A percentile compares a stretch with the other conserved stretches of the same genome.
Evolutionary conservation across 2,113 vertebrate species (phyloP).

Genomic region (Ginglymostoma cirratum): DNA sequence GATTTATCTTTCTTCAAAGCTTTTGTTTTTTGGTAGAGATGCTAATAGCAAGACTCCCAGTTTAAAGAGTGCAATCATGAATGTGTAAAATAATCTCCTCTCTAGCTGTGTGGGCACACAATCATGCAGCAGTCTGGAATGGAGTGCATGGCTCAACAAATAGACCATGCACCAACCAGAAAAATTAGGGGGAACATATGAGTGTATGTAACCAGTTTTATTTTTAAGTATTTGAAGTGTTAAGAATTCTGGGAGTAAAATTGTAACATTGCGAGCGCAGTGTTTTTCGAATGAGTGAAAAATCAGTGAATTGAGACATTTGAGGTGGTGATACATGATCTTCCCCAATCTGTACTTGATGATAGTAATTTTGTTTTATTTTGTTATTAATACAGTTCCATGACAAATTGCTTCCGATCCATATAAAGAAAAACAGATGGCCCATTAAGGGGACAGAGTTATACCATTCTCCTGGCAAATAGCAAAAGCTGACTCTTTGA

Average conservation of each 20-base stretch:
- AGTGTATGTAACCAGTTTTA: background rate
- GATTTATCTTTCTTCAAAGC: background rate
- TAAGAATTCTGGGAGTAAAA: slow-evolving; percentile 4
- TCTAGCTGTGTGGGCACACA: background rate
- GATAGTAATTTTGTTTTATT: background rate
- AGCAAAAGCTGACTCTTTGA: background rate
- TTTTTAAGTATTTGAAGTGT: background rate
- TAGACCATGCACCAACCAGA: no score
- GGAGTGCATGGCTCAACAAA: no score
- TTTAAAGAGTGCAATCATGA: background rate
- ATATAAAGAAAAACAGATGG: background rate
- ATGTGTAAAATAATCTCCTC: background rate
- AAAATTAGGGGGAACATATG: no score
- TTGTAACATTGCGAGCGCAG: background rate
- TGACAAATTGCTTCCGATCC: background rate
- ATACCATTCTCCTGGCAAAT: background rate
- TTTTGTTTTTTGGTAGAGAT: background rate
- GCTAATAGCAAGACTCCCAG: background rate
- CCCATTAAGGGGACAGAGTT: background rate
- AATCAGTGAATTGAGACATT: slow-evolving; percentile 1
- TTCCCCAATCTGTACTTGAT: background rate
- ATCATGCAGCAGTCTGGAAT: background rate
- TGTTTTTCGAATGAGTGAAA: background rate
- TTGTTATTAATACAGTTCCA: background rate
- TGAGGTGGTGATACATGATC: slow-evolving; percentile 27